Evolutionary conservation across 2,888 invertebrate genomes (phyloP), one percentile per base, ranked within the genome.

Genomic region (Steromphala cineraria): DNA sequence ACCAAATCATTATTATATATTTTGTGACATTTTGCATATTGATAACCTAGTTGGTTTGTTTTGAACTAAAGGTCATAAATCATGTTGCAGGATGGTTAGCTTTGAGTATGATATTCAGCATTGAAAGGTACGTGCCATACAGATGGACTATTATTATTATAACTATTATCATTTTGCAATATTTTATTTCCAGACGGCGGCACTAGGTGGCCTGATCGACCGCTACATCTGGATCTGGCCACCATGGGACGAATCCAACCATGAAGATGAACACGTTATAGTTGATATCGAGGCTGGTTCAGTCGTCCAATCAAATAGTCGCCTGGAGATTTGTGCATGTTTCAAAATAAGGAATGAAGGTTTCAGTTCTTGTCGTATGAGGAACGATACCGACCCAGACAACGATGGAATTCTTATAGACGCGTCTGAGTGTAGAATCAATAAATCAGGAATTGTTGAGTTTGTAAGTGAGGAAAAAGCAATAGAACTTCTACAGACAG

Each of bases 391-490:
- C 2, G 62, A 62, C 21, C 62, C 62, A 24, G 62, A 62, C 3
- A 75, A 79, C 0, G 82, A 83, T 8, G 83, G 84, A 3, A 81
- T 85, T 13, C n/a, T 53, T 8, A 80, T 89, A 24, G 55, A 82
- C 0, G 19, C 62, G 19, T 40, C 74, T 10, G 40, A 82, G 0
- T 91, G 91, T 78, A 74, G 81, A 10, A 80, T 88, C 10, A 83
- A 86, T 31, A 80, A 81, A 24, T 67, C 55, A 7, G 79, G 87
- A 7, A 81, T 87, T 0, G 67, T 87, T 7, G 89, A 90, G 78
- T 79, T 87, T 53, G 76, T 90, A 7, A 79, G 86, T 19, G 90
- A 90, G 78, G 67, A 78, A 4, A 75, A 82, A 21, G 90, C 90
- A 1, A 21, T 85, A 8, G 53, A 78, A 13, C 80, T 84, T 62